These are phyloP conservation scores for Scotopteryx bipunctaria DNA, from an alignment of 2,888 invertebrate species.

Conservation along the genomic window DNA sequence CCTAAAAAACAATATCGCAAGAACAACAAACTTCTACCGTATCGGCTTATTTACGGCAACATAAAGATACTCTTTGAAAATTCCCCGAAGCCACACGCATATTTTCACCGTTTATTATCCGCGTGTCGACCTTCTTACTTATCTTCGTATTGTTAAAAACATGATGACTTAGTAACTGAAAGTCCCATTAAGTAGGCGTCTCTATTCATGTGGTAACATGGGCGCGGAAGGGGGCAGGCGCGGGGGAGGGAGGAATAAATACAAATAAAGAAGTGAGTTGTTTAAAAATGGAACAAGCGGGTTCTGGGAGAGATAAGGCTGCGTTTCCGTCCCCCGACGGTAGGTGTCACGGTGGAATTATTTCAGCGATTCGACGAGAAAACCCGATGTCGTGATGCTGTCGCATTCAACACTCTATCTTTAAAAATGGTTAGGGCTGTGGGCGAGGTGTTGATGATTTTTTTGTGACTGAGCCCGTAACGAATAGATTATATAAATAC, in stretches of 20 bases:
- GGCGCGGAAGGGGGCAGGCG: conserved; percentile 56
- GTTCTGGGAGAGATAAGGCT: conserved; percentile 79
- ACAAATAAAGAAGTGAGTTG: conserved; percentile 82
- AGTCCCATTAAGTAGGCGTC: conserved; percentile 80
- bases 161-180: conserved; percentile 83
- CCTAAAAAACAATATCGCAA: conserved; percentile 46
- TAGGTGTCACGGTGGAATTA: conserved; percentile 72
- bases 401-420: conserved; percentile 80
- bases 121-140: conserved; percentile 72
- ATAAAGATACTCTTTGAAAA: conserved; percentile 71
- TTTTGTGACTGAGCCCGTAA: too few relatives aligned
- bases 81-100: conserved; percentile 64
- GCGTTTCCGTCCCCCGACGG: conserved; percentile 74
- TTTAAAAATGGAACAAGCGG: conserved; percentile 83
- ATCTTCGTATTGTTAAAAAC: conserved; percentile 79
- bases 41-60: conserved; percentile 64
- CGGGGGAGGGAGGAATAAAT: conserved; percentile 61
- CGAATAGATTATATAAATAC: too few relatives aligned
- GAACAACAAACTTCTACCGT: conserved; percentile 53
- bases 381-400: conserved; percentile 75
- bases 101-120: conserved; percentile 80
- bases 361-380: conserved; percentile 78
- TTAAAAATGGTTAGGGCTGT: conserved; percentile 76
- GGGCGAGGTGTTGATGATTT: conserved; percentile 17
- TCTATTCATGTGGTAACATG: conserved; percentile 79